A percentile compares a stretch with the other conserved stretches of the same genome.
phyloP scores from a whole-genome alignment of 1,140 invertebrate species.

The Pseudomyrmex pallidus region DNA sequence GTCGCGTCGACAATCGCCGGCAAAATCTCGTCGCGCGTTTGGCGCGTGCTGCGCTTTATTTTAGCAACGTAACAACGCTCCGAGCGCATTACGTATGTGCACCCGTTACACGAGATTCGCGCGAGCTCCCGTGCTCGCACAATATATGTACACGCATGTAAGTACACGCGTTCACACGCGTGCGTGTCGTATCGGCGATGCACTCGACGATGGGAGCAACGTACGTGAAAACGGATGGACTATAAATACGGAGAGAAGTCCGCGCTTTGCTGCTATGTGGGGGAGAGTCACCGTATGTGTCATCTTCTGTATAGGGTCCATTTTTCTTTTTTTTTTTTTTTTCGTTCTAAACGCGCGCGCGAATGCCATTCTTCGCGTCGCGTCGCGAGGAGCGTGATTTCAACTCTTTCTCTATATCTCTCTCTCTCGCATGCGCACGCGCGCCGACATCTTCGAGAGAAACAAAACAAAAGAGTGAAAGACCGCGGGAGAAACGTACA shows the following conservation, averaged over 20 bases:
- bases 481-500: conserved; percentile 21
- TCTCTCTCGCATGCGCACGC: neutral
- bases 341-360: conserved; percentile 5
- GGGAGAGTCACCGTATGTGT: neutral
- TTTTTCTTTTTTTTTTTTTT: neutral
- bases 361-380: conserved; percentile 17
- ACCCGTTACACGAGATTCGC: conserved; percentile 53
- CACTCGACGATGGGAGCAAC: conserved; percentile 20
- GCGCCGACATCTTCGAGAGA: conserved; percentile 14
- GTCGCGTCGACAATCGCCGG: neutral
- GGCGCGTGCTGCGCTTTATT: conserved; percentile 30
- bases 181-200: neutral
- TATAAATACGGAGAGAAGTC: conserved; percentile 46
- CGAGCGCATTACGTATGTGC: conserved; percentile 25
- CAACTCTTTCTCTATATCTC: neutral
- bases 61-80: conserved; percentile 22
- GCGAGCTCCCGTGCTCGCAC: neutral
- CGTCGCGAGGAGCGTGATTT: conserved; percentile 10
- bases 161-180: neutral
- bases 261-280: neutral
- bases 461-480: conserved; percentile 37
- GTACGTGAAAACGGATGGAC: conserved; percentile 29
- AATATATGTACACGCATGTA: neutral
- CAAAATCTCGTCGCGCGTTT: neutral
- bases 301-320: neutral